phyloP scores from a whole-genome alignment of 2,797 vertebrate species.

The Spondyliosoma cantharus region DNA sequence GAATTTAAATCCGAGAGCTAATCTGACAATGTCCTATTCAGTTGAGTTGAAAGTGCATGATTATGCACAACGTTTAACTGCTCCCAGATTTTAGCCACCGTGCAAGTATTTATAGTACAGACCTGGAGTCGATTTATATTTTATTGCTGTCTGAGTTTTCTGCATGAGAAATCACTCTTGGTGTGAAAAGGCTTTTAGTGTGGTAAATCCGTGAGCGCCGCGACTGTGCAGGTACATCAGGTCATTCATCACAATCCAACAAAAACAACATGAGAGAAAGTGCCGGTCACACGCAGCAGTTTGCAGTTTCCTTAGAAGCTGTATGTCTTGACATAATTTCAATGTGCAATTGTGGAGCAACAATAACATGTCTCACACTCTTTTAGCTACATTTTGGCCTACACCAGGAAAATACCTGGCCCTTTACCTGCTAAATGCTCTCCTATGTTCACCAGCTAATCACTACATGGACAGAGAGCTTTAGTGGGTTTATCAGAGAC shows the following conservation, averaged over 20 bases:
- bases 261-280: not conserved
- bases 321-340: not conserved
- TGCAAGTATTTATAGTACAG: slow-evolving; percentile 44
- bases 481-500: no score
- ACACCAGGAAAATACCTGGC: not conserved
- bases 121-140: slow-evolving; percentile 49
- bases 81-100: slow-evolving; percentile 36
- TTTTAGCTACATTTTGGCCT: not conserved
- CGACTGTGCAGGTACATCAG: slow-evolving; percentile 25
- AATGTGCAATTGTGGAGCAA: not conserved
- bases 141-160: slow-evolving; percentile 57
- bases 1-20: slow-evolving; percentile 32
- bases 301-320: not conserved
- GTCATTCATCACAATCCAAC: slow-evolving; percentile 8
- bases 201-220: slow-evolving; percentile 4
- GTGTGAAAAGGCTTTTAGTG: slow-evolving; percentile 56
- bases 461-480: not conserved
- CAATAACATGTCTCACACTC: not conserved
- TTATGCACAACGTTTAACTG: slow-evolving; percentile 42
- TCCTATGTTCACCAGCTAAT: not conserved
- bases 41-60: slow-evolving; percentile 34
- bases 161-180: slow-evolving; percentile 41
- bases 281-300: not conserved
- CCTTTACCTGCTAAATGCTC: slow-evolving; percentile 1
- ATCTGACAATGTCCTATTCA: slow-evolving; percentile 54